Evolutionary conservation across 1,140 invertebrate species (phyloP), one percentile per base, ranked within the genome.

Genomic region (Heliothis virescens): DNA sequence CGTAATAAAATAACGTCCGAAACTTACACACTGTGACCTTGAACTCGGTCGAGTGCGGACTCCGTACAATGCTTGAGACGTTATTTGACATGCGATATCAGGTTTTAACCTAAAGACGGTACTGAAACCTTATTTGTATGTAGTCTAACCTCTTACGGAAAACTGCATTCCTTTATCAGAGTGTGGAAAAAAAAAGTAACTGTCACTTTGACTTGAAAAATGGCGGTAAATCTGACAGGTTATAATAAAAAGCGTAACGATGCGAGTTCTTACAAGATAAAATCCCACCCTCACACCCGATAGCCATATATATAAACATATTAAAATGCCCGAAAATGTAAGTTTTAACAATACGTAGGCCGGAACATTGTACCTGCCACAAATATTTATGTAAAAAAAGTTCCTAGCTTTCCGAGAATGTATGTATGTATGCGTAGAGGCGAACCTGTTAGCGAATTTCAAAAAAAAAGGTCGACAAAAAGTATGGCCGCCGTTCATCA

Each of bases 391-490:
- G 57, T 63, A 80, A 82, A 86, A 89, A 87, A 87, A 88, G 87
- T 88, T 29, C 67, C 52, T 72, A 52, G 55, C 21, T 81, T 77
- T 80, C 59, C 83, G 84, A 87, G 87, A 86, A 87, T 83, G 85
- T 47, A 60, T 71, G 50, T 12, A 87, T 83, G 85, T 47, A 60
- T 71, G 50, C 18, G 85, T 82, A 60, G 81, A 77, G 83, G 73
- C 74, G 67, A 87, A 91, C 89, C 89, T 89, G 89, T 91, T 91
- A 71, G 79, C 76, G 79, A 57, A 86, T 90, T 76, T 79, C 21
- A 86, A 86, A 89, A 91, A n/a, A 91, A 87, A 85, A 86, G 76
- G 48, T 41, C 50, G n/a, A 60, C 80, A 86, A 88, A 87, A 88
- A 85, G 48, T 52, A 71, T 76, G 74, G 62, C 77, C 80, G 81